Percentiles rank a stretch among this genome's conserved stretches.
These are phyloP conservation scores for Ichneumoninae sp. DNA, from an alignment of 2,888 invertebrate species.

Conservation along the genomic window DNA sequence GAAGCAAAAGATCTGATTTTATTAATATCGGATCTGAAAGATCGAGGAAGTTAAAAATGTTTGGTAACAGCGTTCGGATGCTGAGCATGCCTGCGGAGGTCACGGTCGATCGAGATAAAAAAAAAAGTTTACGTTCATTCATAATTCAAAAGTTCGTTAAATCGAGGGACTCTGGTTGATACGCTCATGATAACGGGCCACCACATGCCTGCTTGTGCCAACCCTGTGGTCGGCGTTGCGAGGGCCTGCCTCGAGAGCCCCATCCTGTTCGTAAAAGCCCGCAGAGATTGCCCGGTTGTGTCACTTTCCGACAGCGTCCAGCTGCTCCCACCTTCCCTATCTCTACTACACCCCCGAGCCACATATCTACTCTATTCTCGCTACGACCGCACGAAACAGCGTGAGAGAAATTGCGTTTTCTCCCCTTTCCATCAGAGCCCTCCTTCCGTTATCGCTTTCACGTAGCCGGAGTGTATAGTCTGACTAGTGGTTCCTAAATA, in stretches of 20 bases:
- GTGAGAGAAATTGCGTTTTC: conserved; percentile 2
- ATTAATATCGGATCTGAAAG: no score
- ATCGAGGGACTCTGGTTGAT: conserved; percentile 5
- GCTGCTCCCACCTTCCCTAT: neutral
- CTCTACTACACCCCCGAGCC: neutral
- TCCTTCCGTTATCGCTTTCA: neutral
- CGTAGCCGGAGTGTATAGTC: conserved; percentile 3
- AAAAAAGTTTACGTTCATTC: neutral
- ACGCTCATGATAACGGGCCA: neutral
- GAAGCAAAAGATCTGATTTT: no score
- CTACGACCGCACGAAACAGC: conserved; percentile 20
- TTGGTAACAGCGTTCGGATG: neutral
- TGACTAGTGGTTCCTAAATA: conserved; percentile 45
- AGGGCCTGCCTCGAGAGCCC: neutral
- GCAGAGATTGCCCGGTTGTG: conserved; percentile 37
- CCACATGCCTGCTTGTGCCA: conserved; percentile 1
- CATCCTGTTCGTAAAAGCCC: conserved; percentile 20
- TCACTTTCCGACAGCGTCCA: conserved; percentile 23
- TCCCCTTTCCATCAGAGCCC: neutral
- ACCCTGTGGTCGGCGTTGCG: neutral
- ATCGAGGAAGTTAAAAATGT: neutral
- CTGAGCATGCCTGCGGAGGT: neutral
- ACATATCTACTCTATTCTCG: conserved; percentile 7
- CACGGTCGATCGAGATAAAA: neutral
- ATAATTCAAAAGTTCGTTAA: neutral